phyloP scores from a whole-genome alignment of 2,797 vertebrate genomes.

The Ptychobarbus kaznakovi region DNA sequence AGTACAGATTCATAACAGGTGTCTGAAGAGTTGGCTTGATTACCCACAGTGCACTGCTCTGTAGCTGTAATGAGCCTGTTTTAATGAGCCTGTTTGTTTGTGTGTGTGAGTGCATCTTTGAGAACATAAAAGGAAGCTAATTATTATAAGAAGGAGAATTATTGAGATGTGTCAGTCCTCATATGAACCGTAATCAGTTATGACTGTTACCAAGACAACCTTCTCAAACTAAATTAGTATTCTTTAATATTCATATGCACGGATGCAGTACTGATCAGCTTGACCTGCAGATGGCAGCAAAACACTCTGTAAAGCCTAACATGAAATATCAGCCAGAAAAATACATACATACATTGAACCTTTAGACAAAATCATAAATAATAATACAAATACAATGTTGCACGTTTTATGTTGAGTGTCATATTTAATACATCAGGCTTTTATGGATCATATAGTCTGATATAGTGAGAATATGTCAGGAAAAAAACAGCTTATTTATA shows the following conservation, averaged over 20 bases:
- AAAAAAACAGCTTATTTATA: no score
- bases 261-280: not conserved
- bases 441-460: not conserved
- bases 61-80: slow-evolving; percentile 5
- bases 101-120: not conserved
- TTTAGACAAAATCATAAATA: not conserved
- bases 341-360: no score
- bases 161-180: not conserved
- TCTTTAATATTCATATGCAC: not conserved
- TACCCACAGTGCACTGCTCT: slow-evolving; percentile 30
- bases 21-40: slow-evolving; percentile 40
- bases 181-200: not conserved
- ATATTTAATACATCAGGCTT: not conserved
- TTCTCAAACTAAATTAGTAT: not conserved
- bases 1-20: slow-evolving; percentile 20
- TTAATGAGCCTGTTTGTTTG: slow-evolving; percentile 3
- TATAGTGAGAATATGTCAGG: not conserved
- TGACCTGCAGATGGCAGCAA: slow-evolving; percentile 1
- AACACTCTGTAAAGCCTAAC: no score
- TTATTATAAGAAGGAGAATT: not conserved
- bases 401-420: not conserved
- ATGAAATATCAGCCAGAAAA: no score
- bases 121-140: not conserved
- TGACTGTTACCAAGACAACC: slow-evolving; percentile 8
- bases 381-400: not conserved